Base-by-base conservation (phyloP, 2,113 vertebrate genomes). In the Epinephelus cyanopodus region DNA sequence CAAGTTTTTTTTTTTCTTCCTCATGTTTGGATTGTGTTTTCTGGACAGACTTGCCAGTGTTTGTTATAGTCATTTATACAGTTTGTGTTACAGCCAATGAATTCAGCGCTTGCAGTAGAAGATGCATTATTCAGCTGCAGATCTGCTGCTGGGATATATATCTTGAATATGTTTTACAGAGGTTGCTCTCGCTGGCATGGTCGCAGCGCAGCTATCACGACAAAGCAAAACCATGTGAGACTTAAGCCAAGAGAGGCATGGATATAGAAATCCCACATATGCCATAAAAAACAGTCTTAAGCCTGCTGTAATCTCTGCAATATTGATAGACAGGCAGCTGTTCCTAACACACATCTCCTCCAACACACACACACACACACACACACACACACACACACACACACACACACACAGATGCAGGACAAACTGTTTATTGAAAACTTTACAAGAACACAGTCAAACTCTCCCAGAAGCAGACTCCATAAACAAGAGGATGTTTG, bases 71-170 rank as follows among this genome's bases (percentile, higher is more conserved):
- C n/a, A 45, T 47, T 67, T 63, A 13, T 10, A 47, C 47, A 33
- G 47, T 18, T 5, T 14, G 37, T 5, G 27, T 52, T 82, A 45
- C n/a, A 74, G 65, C 70, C 48, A 23, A 37, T 4, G 4, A 52
- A 61, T 54, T 45, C 48, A 47, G 47, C 7, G 27, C 39, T 75
- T n/a, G 39, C 39, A 17, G 57, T 57, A 69, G 47, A 19, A 53
- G 39, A 82, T 86, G 84, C 56, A 81, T 87, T 77, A 86, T 89
- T 87, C 89, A 89, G 50, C 62, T 71, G 82, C 58, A 74, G 79
- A 70, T 84, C 66, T 69, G 70, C 47, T 64, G 65, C 76, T 2
- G 54, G 25, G 47, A 61, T 37, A 52, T 60, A 33, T 45, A 15
- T 67, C n/a, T n/a, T 69, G 74, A 83, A 76, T 77, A 60, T 82